These are phyloP conservation scores for Parnassius glacialis DNA, from an alignment of 2,888 invertebrate genomes.

Conservation along the genomic window DNA sequence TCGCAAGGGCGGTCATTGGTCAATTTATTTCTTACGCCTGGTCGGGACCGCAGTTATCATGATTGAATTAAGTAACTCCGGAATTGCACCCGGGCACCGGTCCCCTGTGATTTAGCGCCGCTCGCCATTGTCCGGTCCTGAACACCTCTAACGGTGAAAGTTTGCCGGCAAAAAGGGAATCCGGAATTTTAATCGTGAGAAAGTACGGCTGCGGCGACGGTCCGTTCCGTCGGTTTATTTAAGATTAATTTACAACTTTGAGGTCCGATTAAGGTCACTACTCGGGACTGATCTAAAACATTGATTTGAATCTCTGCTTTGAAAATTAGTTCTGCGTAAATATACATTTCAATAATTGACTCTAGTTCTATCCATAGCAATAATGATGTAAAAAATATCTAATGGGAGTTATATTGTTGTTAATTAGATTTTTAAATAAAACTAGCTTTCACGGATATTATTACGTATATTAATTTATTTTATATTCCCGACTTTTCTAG, in stretches of 20 bases:
- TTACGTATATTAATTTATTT: too few relatives aligned
- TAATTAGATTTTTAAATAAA: too few relatives aligned
- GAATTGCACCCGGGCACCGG: constrained; percentile 47
- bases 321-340: constrained; percentile 8
- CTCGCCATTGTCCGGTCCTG: constrained; percentile 37
- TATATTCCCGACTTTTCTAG: too few relatives aligned
- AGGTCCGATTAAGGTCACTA: constrained; percentile 59
- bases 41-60: constrained; percentile 73
- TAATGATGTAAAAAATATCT: too few relatives aligned
- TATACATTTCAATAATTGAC: neutral
- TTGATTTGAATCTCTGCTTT: constrained; percentile 24
- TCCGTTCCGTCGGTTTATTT: constrained; percentile 57
- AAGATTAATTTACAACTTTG: constrained; percentile 63
- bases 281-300: constrained; percentile 38
- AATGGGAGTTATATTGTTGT: too few relatives aligned
- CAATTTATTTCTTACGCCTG: constrained; percentile 75
- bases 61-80: constrained; percentile 76
- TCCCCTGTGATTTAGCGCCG: constrained; percentile 61
- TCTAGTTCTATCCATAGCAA: neutral
- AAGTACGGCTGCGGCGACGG: constrained; percentile 42
- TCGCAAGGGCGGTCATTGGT: constrained; percentile 67
- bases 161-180: constrained; percentile 61
- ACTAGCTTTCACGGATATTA: too few relatives aligned
- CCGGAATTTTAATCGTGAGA: constrained; percentile 70
- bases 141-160: constrained; percentile 38